phyloP scores from a whole-genome alignment of 2,797 vertebrate genomes.

The Xenops minutus region DNA sequence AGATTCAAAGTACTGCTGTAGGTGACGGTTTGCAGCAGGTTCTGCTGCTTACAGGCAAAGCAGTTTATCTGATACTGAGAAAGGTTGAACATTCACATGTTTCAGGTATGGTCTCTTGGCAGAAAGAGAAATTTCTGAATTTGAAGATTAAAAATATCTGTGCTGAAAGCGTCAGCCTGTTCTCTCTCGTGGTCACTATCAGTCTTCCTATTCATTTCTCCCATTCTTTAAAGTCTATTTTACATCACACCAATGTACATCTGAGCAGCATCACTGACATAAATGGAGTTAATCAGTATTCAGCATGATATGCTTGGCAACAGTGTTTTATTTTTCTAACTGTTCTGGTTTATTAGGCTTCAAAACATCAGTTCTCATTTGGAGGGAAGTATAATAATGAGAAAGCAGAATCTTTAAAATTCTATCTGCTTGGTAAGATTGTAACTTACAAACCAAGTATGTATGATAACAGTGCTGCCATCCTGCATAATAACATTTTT shows the following conservation, averaged over 20 bases:
- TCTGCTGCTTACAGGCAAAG: not conserved
- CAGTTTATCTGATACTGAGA: not conserved
- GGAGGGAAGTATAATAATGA: not conserved
- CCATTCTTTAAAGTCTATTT: not conserved
- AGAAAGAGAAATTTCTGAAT: not conserved
- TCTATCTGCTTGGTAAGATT: not conserved
- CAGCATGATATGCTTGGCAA: not conserved
- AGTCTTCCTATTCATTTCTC: not conserved
- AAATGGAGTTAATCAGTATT: not conserved
- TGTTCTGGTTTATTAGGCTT: not conserved
- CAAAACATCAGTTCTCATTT: not conserved
- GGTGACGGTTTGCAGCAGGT: not conserved
- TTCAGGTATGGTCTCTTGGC: not conserved
- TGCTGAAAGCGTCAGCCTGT: not conserved
- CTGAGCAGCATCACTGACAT: not conserved
- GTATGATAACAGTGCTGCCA: not conserved
- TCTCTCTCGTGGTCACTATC: not conserved
- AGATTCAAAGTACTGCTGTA: not conserved
- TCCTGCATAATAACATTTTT: not conserved
- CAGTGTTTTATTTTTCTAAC: not conserved
- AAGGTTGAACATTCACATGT: accelerated
- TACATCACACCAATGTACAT: not conserved
- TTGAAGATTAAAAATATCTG: not conserved
- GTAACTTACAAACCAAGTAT: not conserved
- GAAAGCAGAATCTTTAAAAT: not conserved